Base-by-base conservation (phyloP, 2,888 invertebrate species). In the Drosophila helvetica region DNA sequence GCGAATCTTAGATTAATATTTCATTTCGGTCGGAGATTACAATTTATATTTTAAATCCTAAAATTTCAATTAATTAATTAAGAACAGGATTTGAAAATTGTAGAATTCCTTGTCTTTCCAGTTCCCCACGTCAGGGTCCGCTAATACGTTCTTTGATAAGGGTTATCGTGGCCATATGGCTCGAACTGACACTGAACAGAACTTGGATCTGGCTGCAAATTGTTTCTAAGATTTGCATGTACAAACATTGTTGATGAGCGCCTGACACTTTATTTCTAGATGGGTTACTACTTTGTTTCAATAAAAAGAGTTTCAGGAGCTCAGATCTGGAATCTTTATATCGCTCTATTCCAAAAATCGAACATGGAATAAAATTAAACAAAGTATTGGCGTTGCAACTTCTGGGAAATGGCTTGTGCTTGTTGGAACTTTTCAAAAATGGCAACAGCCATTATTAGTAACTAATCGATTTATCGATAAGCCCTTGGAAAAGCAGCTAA, bases 91-190 rank as follows among this genome's bases (percentile, higher is more conserved):
- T 22, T 27, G 18, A 10, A 61, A 61, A 48, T 17, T 27, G 12
- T 25, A 30, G 30, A n/a, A 27, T 9, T 51, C 54, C 47, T 61
- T 67, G 65, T 54, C 10, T 55, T 9, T 9, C 51, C 22, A 22
- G 18, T 38, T 10, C 18, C 47, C 15, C 46, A 17, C 50, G 67
- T 72, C 54, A 74, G 48, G 74, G 18, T 42, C 18, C 48, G 60
- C 55, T 74, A 74, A 67, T 74, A 50, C 42, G 19, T 9, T 7
- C 18, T 9, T 62, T 74, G 74, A 74, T 55, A 53, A 67, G 74
- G 74, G 74, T 74, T 47, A 17, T 58, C 15, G 67, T 74, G 47
- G 12, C 61, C 17, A 8, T 48, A 18, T 3, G 3, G 19, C 10
- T 5, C 9, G 9, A 15, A n/a, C 8, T 48, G 72, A 59, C 59